These are phyloP conservation scores for Vollenhovia emeryi DNA, from an alignment of 1,140 invertebrate species.

Conservation along the genomic window DNA sequence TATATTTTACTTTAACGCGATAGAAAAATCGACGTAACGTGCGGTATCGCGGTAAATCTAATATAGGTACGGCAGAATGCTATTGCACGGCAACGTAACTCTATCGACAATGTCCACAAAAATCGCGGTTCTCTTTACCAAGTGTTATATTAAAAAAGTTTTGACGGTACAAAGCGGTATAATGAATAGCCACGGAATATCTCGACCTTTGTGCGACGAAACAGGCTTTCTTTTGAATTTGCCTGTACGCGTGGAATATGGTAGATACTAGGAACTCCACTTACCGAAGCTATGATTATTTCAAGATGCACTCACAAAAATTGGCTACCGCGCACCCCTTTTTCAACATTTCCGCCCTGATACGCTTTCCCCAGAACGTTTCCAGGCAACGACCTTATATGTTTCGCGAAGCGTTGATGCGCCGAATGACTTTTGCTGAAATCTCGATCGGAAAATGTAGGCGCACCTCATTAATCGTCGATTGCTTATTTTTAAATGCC, in stretches of 20 bases:
- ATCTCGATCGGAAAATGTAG: background rate
- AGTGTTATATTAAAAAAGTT: background rate
- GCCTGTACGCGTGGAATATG: constrained; percentile 16
- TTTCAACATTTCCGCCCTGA: constrained; percentile 24
- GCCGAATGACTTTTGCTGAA: background rate
- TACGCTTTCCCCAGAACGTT: constrained; percentile 35
- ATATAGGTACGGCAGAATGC: background rate
- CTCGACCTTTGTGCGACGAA: background rate
- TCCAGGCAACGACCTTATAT: background rate
- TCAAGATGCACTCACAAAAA: constrained; percentile 84
- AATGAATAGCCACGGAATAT: background rate
- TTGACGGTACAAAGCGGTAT: background rate
- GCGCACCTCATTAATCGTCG: background rate
- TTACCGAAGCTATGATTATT: constrained; percentile 82
- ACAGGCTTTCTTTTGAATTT: constrained; percentile 31
- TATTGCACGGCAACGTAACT: background rate
- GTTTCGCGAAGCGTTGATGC: background rate
- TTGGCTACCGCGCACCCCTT: constrained; percentile 72
- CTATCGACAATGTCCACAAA: background rate
- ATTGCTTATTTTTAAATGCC: background rate
- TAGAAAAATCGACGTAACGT: background rate
- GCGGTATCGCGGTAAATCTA: background rate
- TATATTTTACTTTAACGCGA: background rate
- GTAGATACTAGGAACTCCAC: constrained; percentile 66
- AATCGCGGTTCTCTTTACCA: background rate